phyloP scores from a whole-genome alignment of 2,888 invertebrate genomes.

The Caenorhabditis angaria region DNA sequence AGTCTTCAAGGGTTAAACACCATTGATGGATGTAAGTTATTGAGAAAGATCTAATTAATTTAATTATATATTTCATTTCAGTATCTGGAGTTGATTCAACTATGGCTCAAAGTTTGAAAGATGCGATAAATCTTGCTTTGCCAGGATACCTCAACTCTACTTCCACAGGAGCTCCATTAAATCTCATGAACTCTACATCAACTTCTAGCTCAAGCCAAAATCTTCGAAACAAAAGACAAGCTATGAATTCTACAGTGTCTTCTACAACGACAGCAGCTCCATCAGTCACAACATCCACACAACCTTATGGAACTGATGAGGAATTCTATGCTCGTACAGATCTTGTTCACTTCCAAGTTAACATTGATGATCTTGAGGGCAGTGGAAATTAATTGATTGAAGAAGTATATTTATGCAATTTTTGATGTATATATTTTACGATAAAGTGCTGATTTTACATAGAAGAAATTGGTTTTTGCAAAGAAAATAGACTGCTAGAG shows the following conservation, averaged over 20 bases:
- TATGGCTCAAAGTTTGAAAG: constrained; percentile 33
- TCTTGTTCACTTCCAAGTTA: constrained; percentile 40
- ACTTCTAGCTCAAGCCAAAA: not conserved
- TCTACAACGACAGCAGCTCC: not conserved
- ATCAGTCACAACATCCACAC: constrained; percentile 17
- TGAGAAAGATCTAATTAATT: not conserved
- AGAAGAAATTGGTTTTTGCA: not conserved
- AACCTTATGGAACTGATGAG: constrained; percentile 45
- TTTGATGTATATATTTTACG: not conserved
- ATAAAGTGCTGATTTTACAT: not conserved
- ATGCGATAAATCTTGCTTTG: constrained; percentile 31
- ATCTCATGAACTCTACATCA: not conserved
- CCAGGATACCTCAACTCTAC: constrained; percentile 10
- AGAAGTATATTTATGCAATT: not conserved
- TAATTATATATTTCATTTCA: constrained; percentile 10
- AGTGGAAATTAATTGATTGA: constrained; percentile 8
- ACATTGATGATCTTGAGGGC: constrained; percentile 31
- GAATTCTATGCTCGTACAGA: constrained; percentile 43
- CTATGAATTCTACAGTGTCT: not conserved
- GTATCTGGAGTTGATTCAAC: constrained; percentile 28
- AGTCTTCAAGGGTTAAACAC: constrained; percentile 18
- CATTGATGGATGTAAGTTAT: constrained; percentile 21
- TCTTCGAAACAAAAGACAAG: not conserved
- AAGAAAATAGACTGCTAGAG: no score
- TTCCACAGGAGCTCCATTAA: not conserved